Percentiles rank a stretch among this genome's conserved stretches.
Evolutionary conservation across 2,797 vertebrate genomes (phyloP).

Genomic region (Cynodonichthys magdalenae): DNA sequence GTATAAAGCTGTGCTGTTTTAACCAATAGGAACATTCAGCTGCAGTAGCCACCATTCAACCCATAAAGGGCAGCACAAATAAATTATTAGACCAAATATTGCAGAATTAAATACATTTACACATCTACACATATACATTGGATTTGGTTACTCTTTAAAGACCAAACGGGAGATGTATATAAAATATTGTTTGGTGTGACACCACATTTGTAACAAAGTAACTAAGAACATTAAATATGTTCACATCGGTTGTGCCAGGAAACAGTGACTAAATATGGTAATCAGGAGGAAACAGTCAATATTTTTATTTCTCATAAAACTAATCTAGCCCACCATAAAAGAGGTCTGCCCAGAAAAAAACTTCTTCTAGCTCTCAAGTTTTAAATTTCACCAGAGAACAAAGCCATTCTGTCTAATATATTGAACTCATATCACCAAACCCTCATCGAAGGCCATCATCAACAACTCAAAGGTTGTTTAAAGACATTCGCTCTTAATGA

Average conservation of each 20-base stretch:
- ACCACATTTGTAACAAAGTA: background rate
- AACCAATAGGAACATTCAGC: no score
- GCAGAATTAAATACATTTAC: no score
- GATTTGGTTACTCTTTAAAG: no score
- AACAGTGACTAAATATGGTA: no score
- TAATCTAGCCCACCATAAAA: constrained; percentile 52
- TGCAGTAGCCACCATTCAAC: no score
- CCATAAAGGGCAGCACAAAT: no score
- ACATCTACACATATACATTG: no score
- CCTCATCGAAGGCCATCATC: constrained; percentile 54
- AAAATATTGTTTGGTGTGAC: no score
- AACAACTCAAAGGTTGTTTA: constrained; percentile 53
- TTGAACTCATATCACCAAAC: constrained; percentile 50
- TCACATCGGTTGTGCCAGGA: background rate
- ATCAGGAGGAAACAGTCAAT: background rate
- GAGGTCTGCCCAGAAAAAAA: constrained; percentile 33
- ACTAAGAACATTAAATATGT: background rate
- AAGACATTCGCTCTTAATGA: constrained; percentile 55
- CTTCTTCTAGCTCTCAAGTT: constrained; percentile 47
- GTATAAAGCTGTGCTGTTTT: no score
- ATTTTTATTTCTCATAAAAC: constrained; percentile 18
- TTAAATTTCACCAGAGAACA: constrained; percentile 44
- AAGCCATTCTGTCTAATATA: constrained; percentile 51
- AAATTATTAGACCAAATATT: no score
- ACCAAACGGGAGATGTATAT: no score